Evolutionary conservation across 2,888 invertebrate species (phyloP).

Genomic region (Spialia ferax): DNA sequence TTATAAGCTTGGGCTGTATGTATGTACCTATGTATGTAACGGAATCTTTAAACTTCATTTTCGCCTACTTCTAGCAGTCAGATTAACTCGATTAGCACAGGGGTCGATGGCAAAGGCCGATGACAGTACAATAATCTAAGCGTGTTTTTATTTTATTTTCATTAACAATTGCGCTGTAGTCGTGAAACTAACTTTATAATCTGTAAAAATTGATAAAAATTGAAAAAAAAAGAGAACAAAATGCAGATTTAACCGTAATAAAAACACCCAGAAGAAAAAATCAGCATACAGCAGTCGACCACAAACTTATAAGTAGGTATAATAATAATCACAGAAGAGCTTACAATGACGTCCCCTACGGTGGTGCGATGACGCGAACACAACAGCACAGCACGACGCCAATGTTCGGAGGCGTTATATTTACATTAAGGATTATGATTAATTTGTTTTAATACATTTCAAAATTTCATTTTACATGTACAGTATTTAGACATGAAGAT

Average conservation of each 20-base stretch:
- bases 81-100: too few species aligned
- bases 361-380: conserved; percentile 1
- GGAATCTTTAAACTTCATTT: too few species aligned
- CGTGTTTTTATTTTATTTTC: too few species aligned
- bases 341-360: not conserved
- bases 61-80: too few species aligned
- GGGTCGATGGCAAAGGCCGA: too few species aligned
- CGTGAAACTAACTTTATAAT: too few species aligned
- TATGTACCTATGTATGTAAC: too few species aligned
- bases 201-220: too few species aligned
- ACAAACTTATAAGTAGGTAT: not conserved
- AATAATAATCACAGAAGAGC: not conserved
- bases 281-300: not conserved
- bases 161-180: too few species aligned
- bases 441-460: not conserved
- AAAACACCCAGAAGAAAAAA: not conserved
- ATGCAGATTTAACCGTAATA: not conserved
- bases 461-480: not conserved
- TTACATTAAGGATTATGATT: conserved; percentile 24
- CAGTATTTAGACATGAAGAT: not conserved
- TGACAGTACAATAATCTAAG: too few species aligned
- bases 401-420: conserved; percentile 24
- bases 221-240: not conserved
- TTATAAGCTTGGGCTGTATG: too few species aligned
- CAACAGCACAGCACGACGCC: conserved; percentile 18